Evolutionary conservation across 1,140 invertebrate genomes (phyloP).

Genomic region (Adoxophyes honmai): DNA sequence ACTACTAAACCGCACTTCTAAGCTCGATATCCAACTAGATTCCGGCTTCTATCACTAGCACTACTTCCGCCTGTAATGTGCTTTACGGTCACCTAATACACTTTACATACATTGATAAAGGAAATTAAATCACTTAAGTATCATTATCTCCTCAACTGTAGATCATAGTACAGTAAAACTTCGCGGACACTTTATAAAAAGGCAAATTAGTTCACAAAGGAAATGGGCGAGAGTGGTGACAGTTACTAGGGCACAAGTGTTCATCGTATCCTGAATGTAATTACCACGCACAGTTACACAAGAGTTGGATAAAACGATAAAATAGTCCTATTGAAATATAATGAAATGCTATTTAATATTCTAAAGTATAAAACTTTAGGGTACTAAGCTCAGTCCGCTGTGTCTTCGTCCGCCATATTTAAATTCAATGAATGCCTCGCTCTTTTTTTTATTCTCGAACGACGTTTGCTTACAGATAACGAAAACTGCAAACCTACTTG

Average conservation of each 20-base stretch:
- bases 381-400: slow-evolving; percentile 8
- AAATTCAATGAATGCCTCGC: neutral
- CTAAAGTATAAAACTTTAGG: slow-evolving; percentile 3
- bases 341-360: neutral
- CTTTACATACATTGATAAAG: neutral
- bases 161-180: slow-evolving; percentile 3
- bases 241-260: slow-evolving; percentile 32
- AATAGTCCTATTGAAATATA: neutral
- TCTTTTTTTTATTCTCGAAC: neutral
- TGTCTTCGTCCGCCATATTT: slow-evolving; percentile 10
- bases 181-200: slow-evolving; percentile 23
- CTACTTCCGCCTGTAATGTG: slow-evolving; percentile 16
- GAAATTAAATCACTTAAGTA: neutral
- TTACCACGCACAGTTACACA: slow-evolving; percentile 14
- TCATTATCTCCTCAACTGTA: slow-evolving; percentile 2
- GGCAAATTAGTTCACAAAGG: slow-evolving; percentile 46
- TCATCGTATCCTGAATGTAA: slow-evolving; percentile 7
- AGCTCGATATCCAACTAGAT: slow-evolving; percentile 7
- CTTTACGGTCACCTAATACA: slow-evolving; percentile 1
- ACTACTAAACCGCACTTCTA: slow-evolving; percentile 2
- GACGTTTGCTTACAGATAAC: too few species aligned
- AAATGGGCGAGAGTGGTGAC: slow-evolving; percentile 35
- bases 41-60: slow-evolving; percentile 9
- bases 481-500: too few species aligned
- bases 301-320: slow-evolving; percentile 21